phyloP scores from a whole-genome alignment of 2,888 invertebrate genomes.

The Amiota mariae region DNA sequence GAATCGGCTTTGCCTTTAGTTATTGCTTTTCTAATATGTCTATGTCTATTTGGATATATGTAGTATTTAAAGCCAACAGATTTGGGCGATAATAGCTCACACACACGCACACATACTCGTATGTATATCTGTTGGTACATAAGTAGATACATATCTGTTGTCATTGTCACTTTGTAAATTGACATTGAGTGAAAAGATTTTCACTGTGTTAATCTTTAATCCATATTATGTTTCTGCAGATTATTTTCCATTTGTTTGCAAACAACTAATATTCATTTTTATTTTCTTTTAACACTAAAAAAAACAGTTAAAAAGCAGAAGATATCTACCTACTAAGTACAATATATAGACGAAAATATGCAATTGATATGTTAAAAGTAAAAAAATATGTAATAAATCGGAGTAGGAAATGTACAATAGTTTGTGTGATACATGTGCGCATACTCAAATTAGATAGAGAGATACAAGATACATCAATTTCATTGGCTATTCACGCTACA shows the following conservation, averaged over 20 bases:
- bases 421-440: not conserved
- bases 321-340: no score
- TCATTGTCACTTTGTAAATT: constrained; percentile 21
- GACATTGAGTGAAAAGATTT: constrained; percentile 44
- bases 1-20: constrained; percentile 15
- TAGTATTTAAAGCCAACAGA: constrained; percentile 23
- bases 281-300: no score
- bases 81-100: not conserved
- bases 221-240: constrained; percentile 18
- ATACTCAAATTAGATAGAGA: constrained; percentile 4
- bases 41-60: constrained; percentile 48
- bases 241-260: constrained; percentile 16
- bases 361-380: no score
- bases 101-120: constrained; percentile 30
- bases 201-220: constrained; percentile 30
- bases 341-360: no score
- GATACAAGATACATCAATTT: not conserved
- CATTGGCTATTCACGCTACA: not conserved
- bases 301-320: no score
- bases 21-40: constrained; percentile 40
- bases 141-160: constrained; percentile 13
- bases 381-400: no score
- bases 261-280: not conserved
- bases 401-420: no score
- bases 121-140: not conserved